Conservation (phyloP, 2,113 vertebrate species). For the Cichladusa arquata region DNA sequence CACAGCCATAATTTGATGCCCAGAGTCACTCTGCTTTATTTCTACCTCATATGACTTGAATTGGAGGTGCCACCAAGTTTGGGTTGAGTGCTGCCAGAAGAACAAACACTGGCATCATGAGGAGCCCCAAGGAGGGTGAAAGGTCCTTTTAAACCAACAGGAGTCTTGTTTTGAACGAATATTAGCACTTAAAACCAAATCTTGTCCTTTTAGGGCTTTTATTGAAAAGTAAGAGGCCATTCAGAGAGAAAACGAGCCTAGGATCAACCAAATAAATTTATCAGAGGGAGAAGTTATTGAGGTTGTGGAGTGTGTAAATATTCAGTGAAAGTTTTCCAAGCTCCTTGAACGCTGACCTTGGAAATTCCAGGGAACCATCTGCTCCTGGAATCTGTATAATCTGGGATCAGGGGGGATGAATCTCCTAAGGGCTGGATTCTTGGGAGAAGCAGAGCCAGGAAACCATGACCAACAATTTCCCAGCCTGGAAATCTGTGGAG, state of each 20-base stretch:
- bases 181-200: not conserved
- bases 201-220: not conserved
- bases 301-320: not conserved
- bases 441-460: conserved; percentile 1
- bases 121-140: not conserved
- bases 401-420: not conserved
- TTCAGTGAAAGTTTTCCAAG: not conserved
- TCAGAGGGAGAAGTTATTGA: rapidly evolving
- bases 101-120: rapidly evolving
- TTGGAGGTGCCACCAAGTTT: rapidly evolving
- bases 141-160: not conserved
- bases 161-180: not conserved
- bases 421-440: conserved; percentile 34
- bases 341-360: conserved; percentile 32
- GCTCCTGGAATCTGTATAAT: not conserved
- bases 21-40: not conserved
- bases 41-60: rapidly evolving
- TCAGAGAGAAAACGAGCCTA: not conserved
- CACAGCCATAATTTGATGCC: not conserved
- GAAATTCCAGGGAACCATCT: not conserved
- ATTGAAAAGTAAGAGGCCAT: not conserved
- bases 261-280: not conserved
- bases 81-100: not conserved
- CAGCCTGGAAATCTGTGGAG: conserved; percentile 52
- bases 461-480: conserved; percentile 30